Conservation (phyloP, 53 echinoderm and acorn worm species). For the Hippasteria phrygiana region DNA sequence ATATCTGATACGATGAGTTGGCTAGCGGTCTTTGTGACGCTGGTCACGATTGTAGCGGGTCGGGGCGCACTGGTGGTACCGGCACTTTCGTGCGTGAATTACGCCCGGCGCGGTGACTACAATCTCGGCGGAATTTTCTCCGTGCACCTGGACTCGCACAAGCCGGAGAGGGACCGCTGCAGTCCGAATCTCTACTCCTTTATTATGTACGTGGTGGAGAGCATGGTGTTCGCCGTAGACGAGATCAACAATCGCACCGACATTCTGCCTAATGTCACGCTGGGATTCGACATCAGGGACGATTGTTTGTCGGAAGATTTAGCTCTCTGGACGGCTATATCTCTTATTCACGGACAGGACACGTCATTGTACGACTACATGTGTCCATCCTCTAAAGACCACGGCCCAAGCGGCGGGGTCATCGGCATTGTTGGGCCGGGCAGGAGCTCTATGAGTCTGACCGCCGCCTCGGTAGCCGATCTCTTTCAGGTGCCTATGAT, state of each 20-base stretch:
- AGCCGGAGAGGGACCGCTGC: slow-evolving; percentile 44
- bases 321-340: slow-evolving; percentile 72
- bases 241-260: slow-evolving; percentile 74
- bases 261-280: slow-evolving; percentile 73
- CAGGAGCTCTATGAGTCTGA: slow-evolving; percentile 80
- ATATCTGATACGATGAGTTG: background rate
- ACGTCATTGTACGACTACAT: slow-evolving; percentile 47
- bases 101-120: slow-evolving; percentile 74
- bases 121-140: slow-evolving; percentile 85
- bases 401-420: slow-evolving; percentile 15
- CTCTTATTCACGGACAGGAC: slow-evolving; percentile 35
- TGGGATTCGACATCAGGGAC: slow-evolving; percentile 91
- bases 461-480: slow-evolving; percentile 82
- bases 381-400: slow-evolving; percentile 28
- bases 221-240: slow-evolving; percentile 84
- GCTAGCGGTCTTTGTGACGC: background rate
- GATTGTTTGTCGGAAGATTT: slow-evolving; percentile 79
- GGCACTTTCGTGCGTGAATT: slow-evolving; percentile 44
- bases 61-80: slow-evolving; percentile 11
- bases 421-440: slow-evolving; percentile 83
- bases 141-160: slow-evolving; percentile 69
- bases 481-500: slow-evolving; percentile 78
- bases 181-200: slow-evolving; percentile 64
- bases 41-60: background rate
- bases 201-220: slow-evolving; percentile 78